phyloP scores from a whole-genome alignment of 1,140 invertebrate genomes.

The Apis laboriosa region DNA sequence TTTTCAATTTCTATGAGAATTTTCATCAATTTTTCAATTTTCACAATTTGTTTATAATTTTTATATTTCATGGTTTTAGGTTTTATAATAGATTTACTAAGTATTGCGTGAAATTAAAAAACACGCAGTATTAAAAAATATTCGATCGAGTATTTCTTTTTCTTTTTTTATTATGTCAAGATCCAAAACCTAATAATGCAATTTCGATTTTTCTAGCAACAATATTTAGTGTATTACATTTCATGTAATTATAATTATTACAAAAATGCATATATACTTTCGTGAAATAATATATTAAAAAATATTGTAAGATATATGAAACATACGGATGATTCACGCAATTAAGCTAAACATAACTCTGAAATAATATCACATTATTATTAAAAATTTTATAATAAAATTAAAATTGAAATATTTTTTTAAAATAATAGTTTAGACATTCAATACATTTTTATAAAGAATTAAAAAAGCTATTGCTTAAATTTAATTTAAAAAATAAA shows the following conservation, averaged over 20 bases:
- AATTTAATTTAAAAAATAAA: too few relatives aligned
- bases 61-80: constrained; percentile 18
- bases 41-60: neutral
- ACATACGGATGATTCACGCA: too few relatives aligned
- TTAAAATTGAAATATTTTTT: too few relatives aligned
- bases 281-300: constrained; percentile 27
- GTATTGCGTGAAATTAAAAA: constrained; percentile 27
- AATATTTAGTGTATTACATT: constrained; percentile 45
- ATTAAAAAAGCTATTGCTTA: too few relatives aligned
- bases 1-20: neutral
- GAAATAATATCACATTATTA: too few relatives aligned
- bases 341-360: too few relatives aligned
- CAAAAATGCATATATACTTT: constrained; percentile 52
- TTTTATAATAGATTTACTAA: neutral
- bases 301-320: constrained; percentile 46
- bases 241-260: constrained; percentile 45
- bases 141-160: constrained; percentile 4
- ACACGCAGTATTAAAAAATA: neutral
- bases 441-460: too few relatives aligned
- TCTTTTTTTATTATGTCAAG: constrained; percentile 45
- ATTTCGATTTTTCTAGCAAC: constrained; percentile 31
- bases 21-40: constrained; percentile 25
- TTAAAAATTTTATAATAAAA: too few relatives aligned
- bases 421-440: too few relatives aligned
- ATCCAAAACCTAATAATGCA: constrained; percentile 41